Evolutionary conservation across 2,113 vertebrate species (phyloP).

Genomic region (Urocolius indicus): DNA sequence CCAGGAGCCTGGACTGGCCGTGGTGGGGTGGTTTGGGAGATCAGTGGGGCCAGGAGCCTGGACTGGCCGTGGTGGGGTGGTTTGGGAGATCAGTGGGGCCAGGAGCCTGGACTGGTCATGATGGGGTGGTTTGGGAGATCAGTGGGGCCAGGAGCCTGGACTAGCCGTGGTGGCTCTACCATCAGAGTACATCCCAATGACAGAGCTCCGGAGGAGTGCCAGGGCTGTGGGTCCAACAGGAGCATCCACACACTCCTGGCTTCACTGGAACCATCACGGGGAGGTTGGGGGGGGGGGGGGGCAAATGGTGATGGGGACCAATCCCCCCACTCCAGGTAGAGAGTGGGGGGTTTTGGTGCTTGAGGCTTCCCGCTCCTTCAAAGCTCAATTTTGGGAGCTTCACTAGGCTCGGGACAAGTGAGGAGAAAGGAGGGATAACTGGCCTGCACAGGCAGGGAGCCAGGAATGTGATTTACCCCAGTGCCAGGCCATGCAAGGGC

Average conservation of each 20-base stretch:
- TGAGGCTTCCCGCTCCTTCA: background rate
- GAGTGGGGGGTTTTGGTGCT: background rate
- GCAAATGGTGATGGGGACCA: background rate
- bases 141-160: background rate
- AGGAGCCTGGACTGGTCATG: accelerated
- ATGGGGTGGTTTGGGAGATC: accelerated
- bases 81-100: background rate
- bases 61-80: accelerated
- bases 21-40: background rate
- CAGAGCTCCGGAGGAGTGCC: background rate
- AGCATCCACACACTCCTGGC: background rate
- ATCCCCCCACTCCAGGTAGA: accelerated
- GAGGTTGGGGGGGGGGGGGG: accelerated
- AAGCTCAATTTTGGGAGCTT: background rate
- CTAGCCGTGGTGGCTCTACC: accelerated
- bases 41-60: background rate
- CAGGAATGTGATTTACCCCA: background rate
- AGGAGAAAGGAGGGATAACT: background rate
- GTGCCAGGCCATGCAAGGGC: background rate
- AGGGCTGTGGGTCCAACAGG: background rate
- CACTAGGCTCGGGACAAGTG: background rate
- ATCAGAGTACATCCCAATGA: background rate
- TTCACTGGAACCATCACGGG: background rate
- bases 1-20: accelerated
- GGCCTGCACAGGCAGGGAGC: background rate